Base-by-base conservation (phyloP, 2,797 vertebrate species). In the Gorsachius magnificus region DNA sequence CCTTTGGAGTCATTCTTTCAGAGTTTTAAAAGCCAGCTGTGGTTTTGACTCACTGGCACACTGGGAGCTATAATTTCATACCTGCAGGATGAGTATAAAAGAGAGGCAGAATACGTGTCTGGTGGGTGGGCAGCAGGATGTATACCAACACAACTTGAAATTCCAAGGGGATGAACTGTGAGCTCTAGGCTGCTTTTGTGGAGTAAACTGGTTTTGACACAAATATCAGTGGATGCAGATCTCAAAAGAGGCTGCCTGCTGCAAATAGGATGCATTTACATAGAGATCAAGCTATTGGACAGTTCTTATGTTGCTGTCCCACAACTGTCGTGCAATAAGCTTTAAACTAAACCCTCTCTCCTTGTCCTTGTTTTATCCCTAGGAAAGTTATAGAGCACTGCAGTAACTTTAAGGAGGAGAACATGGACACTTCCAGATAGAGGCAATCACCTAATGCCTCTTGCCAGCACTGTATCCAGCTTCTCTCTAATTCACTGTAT, bases 311-410 rank as follows among this genome's bases (percentile, higher is more conserved):
- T 72, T 69, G 56, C 57, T 89, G 71, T 93, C 74, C 61, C 61
- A 48, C 46, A 77, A 1, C 31, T 58, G 24, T 64, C 12, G 5
- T 71, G 35, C 38, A 41, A 26, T 43, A 35, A 53, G 51, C 56
- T 77, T 80, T 76, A 66, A 66, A 96, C 95, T 96, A 66, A 86
- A 94, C 68, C 64, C 3, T 26, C 45, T 95, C 48, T 91, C 95
- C 93, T 82, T 95, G 72, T 96, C 93, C 86, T 95, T 91, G 58
- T 82, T 77, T 94, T 95, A 79, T 96, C 96, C 93, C 28, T 98
- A 99, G 99, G 96, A 99, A 99, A 98, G 99, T 99, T 91, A 99
- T 99, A 97, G 99, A 99, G 96, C 99, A 99, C 90, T 99, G 99
- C 98, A 98, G 98, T 97, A 99, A 97, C 98, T 99, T 99, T 98